These are phyloP conservation scores for Panthera tigris DNA, from an alignment of 2,113 vertebrate genomes.

Conservation along the genomic window DNA sequence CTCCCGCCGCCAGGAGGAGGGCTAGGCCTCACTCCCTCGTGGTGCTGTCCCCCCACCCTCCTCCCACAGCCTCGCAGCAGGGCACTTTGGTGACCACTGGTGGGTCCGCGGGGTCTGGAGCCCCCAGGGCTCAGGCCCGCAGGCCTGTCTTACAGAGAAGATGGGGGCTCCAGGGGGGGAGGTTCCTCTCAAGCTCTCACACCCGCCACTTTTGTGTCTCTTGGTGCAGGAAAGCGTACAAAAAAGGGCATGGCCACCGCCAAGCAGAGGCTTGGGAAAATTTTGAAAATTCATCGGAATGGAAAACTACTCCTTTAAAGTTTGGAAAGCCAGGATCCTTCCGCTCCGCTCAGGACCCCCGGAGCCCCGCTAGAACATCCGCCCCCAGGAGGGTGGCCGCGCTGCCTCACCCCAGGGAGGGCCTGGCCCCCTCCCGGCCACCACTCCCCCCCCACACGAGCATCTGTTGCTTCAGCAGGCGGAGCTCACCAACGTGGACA, in stretches of 20 bases:
- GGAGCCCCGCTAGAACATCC: conserved; percentile 80
- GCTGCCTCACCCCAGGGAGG: conserved; percentile 83
- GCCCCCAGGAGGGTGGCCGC: conserved; percentile 79
- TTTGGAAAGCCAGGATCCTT: conserved; percentile 82
- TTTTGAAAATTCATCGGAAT: conserved; percentile 99
- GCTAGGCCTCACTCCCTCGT: rapidly evolving
- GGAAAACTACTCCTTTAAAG: conserved; percentile 98
- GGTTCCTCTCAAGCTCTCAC: background rate
- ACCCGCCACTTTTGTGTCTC: background rate
- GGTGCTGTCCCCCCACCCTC: rapidly evolving
- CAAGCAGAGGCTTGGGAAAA: conserved; percentile 99
- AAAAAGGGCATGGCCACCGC: conserved; percentile 99
- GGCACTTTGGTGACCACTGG: rapidly evolving
- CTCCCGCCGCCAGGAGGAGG: background rate
- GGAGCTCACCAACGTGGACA: conserved; percentile 90
- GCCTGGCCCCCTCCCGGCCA: conserved; percentile 88
- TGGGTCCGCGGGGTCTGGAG: background rate
- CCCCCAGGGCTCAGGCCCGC: rapidly evolving
- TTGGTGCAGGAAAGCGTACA: conserved; percentile 92
- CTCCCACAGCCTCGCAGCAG: background rate
- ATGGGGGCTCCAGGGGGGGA: background rate
- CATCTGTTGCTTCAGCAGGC: conserved; percentile 96
- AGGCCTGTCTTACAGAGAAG: background rate
- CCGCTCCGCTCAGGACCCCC: conserved; percentile 83
- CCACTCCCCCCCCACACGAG: conserved; percentile 84